Evolutionary conservation across 2,113 vertebrate species (phyloP), one percentile per base, ranked within the genome.

Genomic region (Pangasianodon hypophthalmus): DNA sequence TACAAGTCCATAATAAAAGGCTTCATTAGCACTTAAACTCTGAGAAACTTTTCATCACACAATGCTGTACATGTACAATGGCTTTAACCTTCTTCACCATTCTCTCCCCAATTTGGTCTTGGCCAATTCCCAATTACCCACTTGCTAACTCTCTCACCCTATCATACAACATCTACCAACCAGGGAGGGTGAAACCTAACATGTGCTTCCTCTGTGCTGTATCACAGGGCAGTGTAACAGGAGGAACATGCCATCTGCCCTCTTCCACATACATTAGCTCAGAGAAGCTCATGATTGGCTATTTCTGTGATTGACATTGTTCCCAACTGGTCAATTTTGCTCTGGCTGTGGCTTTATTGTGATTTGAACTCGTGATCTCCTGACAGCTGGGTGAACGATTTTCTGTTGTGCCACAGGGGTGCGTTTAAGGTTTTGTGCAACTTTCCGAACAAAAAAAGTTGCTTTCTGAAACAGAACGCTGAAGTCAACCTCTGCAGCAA

Each of bases 31-130:
- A 69, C 58, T 81, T 41, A 41, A 18, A 16, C 18, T 37, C 75
- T 79, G 71, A 87, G 58, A 67, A 88, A 62, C 60, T n/a, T 82
- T 81, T 71, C 67, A 37, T 44, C 24, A 67, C 46, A 82, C 60
- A 69, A 54, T 41, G 52, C 52, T 75, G 69, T 18, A 24, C n/a
- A 73, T 32, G 67, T 16, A 77, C 21, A 13, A 26, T 8, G 19
- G 4, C n/a, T 24, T 10, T 10, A 24, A 50, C 77, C 44, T 80
- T 80, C 44, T 77, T 77, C 44, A 80, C 9, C 46, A 6, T 6
- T 52, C 52, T 37, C 46, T 29, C 9, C 46, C 77, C 14, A 16
- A 50, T 29, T 50, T 80, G 24, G 46, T n/a, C n/a, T 50, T 48
- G 77, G 46, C 11, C 46, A n/a, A 80, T 52, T 80, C 46, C 26